Evolutionary conservation across 2,888 invertebrate genomes (phyloP).

Genomic region (Rotaria magnacalcarata): DNA sequence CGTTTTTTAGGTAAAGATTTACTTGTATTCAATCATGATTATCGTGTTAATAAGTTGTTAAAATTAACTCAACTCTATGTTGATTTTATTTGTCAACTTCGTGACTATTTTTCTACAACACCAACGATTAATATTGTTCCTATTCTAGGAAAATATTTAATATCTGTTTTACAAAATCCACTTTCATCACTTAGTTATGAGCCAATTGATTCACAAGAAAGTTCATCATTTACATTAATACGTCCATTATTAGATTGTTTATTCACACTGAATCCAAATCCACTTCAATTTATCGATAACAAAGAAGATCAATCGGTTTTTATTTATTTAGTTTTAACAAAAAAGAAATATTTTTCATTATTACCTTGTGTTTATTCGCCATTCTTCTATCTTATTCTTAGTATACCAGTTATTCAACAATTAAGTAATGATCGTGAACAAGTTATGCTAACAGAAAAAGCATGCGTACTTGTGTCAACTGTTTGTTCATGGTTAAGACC

Average conservation of each 20-base stretch:
- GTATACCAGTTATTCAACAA: conserved; percentile 8
- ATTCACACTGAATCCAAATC: background rate
- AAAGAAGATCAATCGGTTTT: background rate
- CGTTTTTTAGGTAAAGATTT: background rate
- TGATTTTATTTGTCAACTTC: background rate
- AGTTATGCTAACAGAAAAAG: background rate
- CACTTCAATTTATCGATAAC: background rate
- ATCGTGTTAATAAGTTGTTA: background rate
- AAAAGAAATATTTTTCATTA: background rate
- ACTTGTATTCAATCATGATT: background rate
- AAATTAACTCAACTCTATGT: background rate
- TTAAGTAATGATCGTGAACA: background rate
- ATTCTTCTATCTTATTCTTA: background rate
- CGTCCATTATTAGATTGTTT: background rate
- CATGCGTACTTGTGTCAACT: background rate
- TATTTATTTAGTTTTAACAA: background rate
- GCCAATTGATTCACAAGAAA: background rate
- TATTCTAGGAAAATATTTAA: background rate
- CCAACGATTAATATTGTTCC: background rate
- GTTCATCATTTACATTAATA: background rate
- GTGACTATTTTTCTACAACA: conserved; percentile 1
- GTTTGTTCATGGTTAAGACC: background rate
- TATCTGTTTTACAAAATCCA: background rate
- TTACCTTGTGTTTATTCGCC: background rate
- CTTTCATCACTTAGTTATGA: background rate